Conservation (phyloP, 2,888 invertebrate genomes). For the Drosophila maculinotata region DNA sequence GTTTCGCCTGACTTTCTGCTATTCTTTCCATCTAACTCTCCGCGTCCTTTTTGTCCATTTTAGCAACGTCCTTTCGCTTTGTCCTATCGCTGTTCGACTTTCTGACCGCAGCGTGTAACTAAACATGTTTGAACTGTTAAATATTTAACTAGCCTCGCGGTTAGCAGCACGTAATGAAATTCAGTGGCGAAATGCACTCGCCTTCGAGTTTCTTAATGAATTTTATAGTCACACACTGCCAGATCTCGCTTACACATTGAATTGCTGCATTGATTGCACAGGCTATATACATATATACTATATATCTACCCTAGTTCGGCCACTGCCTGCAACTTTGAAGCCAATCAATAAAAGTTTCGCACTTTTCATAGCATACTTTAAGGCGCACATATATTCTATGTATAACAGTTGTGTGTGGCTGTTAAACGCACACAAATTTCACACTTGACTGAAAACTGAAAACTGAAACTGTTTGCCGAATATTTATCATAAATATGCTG, state of each 20-base stretch:
- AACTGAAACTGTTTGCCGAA: too few species aligned
- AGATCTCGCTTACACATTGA: conserved; percentile 36
- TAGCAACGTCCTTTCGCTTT: conserved; percentile 10
- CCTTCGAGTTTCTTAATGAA: conserved; percentile 68
- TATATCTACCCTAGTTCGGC: not conserved
- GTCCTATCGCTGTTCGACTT: conserved; percentile 45
- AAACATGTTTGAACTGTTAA: conserved; percentile 68
- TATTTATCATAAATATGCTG: conserved; percentile 45
- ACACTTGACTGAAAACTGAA: conserved; percentile 64
- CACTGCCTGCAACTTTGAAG: too few species aligned
- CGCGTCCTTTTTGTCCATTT: not conserved
- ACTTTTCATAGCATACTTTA: conserved; percentile 1
- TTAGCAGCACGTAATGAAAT: conserved; percentile 58
- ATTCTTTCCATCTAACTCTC: conserved; percentile 13
- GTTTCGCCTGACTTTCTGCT: conserved; percentile 34
- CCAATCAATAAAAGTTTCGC: conserved; percentile 28
- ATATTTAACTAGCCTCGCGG: conserved; percentile 74
- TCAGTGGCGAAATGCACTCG: conserved; percentile 43
- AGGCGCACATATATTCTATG: too few species aligned
- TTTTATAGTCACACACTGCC: conserved; percentile 57
- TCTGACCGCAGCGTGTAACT: conserved; percentile 49
- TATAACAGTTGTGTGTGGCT: too few species aligned
- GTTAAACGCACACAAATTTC: conserved; percentile 25
- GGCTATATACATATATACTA: not conserved
- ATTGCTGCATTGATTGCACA: conserved; percentile 47